Evolutionary conservation across 2,113 vertebrate genomes (phyloP), one percentile per base, ranked within the genome.

Genomic region (Serinus canaria): DNA sequence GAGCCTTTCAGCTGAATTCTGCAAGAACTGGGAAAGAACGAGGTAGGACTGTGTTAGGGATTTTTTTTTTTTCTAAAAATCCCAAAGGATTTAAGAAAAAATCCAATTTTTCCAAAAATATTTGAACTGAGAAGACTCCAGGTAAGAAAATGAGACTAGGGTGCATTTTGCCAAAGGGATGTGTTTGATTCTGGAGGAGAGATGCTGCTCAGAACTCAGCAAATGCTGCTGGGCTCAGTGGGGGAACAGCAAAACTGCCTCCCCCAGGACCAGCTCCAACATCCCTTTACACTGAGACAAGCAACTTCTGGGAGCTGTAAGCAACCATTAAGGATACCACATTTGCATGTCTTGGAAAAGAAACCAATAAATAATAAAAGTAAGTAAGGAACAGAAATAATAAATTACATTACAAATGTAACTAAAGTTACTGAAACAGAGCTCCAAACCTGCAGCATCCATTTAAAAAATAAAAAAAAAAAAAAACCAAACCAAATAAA

Each of bases 41-140:
- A 69, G 23, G 39, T 20, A 9, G 31, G 23, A 12, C 7, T 0
- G 0, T 9, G 9, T 30, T 44, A 17, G 24, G 35, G 15, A 1
- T 7, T 35, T 63, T 55, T 13, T 55, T 13, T 53, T 19, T 33
- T 33, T 8, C 24, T 28, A 44, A 86, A 76, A 67, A 43, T 15
- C 44, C 17, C 13, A 8, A 22, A 52, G 14, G 27, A 59, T 52
- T 76, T 43, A 76, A 67, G 53, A 43, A 43, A 60, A 60, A 60
- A 76, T n/a, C 24, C 24, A 6, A 17, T 41, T 55, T 79, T 47
- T 17, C 16, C 11, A 35, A 28, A 9, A 37, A 28, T 31, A n/a
- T 16, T 62, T 4, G 18, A 67, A 27, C 24, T 69, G 64, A 73
- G 69, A 73, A 81, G 10, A 16, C 14, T 75, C 30, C 43, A 44